Percentiles rank a stretch among this genome's conserved stretches.
Evolutionary conservation across 2,888 invertebrate genomes (phyloP).

Genomic region (Ashinkailepas kermadecensis): DNA sequence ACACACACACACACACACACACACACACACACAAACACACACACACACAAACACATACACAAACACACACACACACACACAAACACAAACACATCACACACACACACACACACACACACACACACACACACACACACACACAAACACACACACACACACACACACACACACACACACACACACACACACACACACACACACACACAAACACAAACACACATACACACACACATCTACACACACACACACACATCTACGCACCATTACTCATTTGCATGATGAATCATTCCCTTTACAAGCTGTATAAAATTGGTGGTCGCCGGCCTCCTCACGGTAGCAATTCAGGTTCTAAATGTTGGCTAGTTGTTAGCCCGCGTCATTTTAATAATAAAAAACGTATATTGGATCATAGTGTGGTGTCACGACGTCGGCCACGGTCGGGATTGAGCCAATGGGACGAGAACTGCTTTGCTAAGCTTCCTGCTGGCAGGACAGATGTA

Average conservation of each 20-base stretch:
- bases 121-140: not conserved
- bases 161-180: not conserved
- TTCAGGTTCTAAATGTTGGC: not conserved
- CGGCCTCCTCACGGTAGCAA: not conserved
- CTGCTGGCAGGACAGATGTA: no score
- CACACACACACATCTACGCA: not conserved
- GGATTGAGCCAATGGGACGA: no score
- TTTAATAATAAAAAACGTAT: not conserved
- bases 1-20: not conserved
- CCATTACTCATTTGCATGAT: not conserved
- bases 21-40: no score
- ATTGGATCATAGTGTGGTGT: no score
- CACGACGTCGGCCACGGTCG: no score
- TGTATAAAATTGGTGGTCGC: not conserved
- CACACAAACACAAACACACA: no score
- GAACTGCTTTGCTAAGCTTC: no score
- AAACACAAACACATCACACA: not conserved
- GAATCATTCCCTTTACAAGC: not conserved
- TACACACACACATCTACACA: not conserved
- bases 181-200: not conserved
- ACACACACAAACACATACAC: no score
- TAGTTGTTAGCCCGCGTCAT: not conserved
- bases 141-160: no score
- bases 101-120: not conserved
- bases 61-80: no score